These are phyloP conservation scores for Heterotis niloticus DNA, from an alignment of 2,113 vertebrate species.

Conservation along the genomic window DNA sequence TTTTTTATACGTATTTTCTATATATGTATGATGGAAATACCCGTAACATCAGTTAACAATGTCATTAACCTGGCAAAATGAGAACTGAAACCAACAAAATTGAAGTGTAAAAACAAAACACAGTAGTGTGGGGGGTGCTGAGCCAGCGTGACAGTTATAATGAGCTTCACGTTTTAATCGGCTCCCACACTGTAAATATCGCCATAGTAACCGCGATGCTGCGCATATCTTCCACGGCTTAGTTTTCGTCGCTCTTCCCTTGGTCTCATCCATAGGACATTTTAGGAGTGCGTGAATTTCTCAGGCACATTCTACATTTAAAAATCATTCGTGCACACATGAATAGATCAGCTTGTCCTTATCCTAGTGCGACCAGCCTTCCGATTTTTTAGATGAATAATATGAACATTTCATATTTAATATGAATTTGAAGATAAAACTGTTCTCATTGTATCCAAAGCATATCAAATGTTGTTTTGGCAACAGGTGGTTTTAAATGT, in stretches of 20 bases:
- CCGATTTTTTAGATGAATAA: background rate
- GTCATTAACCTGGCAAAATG: too few species aligned
- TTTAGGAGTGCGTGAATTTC: background rate
- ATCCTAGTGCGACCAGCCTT: background rate
- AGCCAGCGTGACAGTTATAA: constrained; percentile 12
- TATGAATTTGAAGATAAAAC: background rate
- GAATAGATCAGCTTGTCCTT: background rate
- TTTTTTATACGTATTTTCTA: too few species aligned
- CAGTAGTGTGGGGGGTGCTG: background rate
- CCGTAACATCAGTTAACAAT: too few species aligned
- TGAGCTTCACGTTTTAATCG: constrained; percentile 9
- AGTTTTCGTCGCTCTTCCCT: background rate
- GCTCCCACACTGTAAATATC: constrained; percentile 16
- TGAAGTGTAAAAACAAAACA: background rate
- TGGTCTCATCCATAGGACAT: background rate
- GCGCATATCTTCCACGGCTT: background rate
- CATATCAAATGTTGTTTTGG: too few species aligned
- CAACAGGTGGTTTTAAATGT: too few species aligned
- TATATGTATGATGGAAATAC: too few species aligned
- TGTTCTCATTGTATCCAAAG: background rate
- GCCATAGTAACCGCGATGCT: constrained; percentile 20
- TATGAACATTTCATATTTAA: too few species aligned
- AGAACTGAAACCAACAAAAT: background rate
- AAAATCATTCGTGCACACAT: background rate
- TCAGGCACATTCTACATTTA: too few species aligned